Evolutionary conservation across 2,113 vertebrate species (phyloP).

Genomic region (Danionella cerebrum): DNA sequence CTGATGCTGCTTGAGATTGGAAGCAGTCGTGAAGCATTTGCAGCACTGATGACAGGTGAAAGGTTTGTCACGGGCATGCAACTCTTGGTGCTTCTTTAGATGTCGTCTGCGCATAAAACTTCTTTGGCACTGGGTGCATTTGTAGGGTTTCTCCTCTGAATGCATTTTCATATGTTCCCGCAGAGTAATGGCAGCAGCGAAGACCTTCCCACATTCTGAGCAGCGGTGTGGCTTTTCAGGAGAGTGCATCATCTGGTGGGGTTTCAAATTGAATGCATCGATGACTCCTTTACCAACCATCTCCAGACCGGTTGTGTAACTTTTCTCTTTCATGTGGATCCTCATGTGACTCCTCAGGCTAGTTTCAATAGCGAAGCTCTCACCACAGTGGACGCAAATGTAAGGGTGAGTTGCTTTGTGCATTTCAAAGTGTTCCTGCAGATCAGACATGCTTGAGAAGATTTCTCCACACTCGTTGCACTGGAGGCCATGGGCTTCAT

Average conservation of each 20-base stretch:
- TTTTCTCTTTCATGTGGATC: constrained; percentile 72
- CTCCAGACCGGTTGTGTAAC: constrained; percentile 65
- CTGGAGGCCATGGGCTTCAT: constrained; percentile 70
- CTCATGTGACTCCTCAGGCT: constrained; percentile 72
- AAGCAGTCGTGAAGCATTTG: constrained; percentile 68
- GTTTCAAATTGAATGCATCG: constrained; percentile 67
- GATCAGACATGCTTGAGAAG: constrained; percentile 66
- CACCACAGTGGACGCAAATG: constrained; percentile 70
- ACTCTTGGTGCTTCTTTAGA: constrained; percentile 78
- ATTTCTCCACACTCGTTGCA: constrained; percentile 72
- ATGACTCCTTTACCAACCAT: constrained; percentile 72
- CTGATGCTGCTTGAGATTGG: constrained; percentile 71
- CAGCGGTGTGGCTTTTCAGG: constrained; percentile 71
- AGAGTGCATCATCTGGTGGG: constrained; percentile 69
- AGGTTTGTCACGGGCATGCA: constrained; percentile 79
- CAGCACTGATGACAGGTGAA: constrained; percentile 70
- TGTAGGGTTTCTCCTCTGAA: constrained; percentile 86
- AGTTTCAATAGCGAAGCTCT: constrained; percentile 70
- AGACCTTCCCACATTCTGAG: constrained; percentile 69
- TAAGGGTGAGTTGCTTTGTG: constrained; percentile 70
- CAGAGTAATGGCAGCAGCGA: constrained; percentile 68
- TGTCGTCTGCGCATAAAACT: constrained; percentile 82
- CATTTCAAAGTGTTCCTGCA: constrained; percentile 72
- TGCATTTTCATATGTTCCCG: constrained; percentile 78
- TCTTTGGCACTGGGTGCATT: constrained; percentile 82